A percentile compares a stretch with the other conserved stretches of the same genome.
Evolutionary conservation across 1,140 invertebrate genomes (phyloP).

Genomic region (Panagrolaimus sp.): DNA sequence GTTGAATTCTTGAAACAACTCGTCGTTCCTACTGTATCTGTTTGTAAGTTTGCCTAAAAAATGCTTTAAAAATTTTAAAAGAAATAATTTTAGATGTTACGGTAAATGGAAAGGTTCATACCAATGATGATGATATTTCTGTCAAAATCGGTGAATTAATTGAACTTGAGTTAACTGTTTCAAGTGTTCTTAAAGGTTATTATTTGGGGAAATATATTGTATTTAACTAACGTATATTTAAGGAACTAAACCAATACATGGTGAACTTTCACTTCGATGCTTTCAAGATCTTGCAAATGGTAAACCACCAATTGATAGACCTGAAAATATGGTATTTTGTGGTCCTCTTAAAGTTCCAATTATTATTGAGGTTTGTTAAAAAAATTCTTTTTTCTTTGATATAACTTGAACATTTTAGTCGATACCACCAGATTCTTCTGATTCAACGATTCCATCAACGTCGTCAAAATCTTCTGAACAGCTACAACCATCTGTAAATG

Average conservation of each 20-base stretch:
- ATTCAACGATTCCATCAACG: neutral
- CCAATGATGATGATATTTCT: conserved; percentile 49
- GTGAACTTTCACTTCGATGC: conserved; percentile 48
- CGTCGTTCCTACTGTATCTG: conserved; percentile 50
- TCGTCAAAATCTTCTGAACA: no score
- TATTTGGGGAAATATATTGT: conserved; percentile 4
- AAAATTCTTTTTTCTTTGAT: neutral
- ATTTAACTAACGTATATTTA: neutral
- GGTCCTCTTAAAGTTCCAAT: conserved; percentile 39
- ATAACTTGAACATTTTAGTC: conserved; percentile 18
- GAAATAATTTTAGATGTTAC: conserved; percentile 27
- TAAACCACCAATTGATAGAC: conserved; percentile 28
- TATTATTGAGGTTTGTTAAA: conserved; percentile 23
- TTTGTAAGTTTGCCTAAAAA: conserved; percentile 41
- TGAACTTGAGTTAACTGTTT: conserved; percentile 30
- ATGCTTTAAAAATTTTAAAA: no score
- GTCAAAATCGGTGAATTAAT: conserved; percentile 44
- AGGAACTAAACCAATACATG: conserved; percentile 30
- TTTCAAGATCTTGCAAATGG: conserved; percentile 53
- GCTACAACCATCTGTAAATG: neutral
- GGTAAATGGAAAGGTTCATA: conserved; percentile 39
- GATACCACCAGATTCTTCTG: conserved; percentile 18
- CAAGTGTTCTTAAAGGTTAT: conserved; percentile 36
- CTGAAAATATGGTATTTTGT: conserved; percentile 39
- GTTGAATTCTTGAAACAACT: conserved; percentile 58